Conservation (phyloP, 1,140 invertebrate species). For the Solen grandis region DNA sequence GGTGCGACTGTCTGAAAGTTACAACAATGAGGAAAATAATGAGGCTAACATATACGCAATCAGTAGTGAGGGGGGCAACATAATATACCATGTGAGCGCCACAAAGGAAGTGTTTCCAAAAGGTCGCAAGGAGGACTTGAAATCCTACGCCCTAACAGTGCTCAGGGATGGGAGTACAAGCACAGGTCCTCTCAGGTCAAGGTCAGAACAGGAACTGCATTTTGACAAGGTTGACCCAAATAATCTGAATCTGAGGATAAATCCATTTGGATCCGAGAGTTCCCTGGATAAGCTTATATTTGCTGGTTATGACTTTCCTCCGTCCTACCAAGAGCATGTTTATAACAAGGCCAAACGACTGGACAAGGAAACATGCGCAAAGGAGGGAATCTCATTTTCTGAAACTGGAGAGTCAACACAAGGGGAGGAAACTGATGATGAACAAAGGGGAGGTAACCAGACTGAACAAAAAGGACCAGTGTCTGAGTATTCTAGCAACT, state of each 20-base stretch:
- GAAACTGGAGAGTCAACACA: slow-evolving; percentile 57
- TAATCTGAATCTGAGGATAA: slow-evolving; percentile 76
- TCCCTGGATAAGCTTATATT: slow-evolving; percentile 75
- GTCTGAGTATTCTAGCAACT: slow-evolving; percentile 2
- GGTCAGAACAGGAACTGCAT: slow-evolving; percentile 73
- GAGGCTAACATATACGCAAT: slow-evolving; percentile 91
- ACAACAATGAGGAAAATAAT: slow-evolving; percentile 69
- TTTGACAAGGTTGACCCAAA: slow-evolving; percentile 77
- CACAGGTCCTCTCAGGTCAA: slow-evolving; percentile 63
- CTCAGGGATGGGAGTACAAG: slow-evolving; percentile 69
- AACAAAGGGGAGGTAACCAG: slow-evolving; percentile 45
- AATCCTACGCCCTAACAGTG: slow-evolving; percentile 74
- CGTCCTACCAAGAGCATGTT: slow-evolving; percentile 56
- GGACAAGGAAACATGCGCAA: slow-evolving; percentile 76
- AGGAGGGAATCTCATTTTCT: slow-evolving; percentile 79
- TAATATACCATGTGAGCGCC: slow-evolving; percentile 90
- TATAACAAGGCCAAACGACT: slow-evolving; percentile 70
- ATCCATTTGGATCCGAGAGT: slow-evolving; percentile 79
- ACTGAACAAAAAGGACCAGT: slow-evolving; percentile 20
- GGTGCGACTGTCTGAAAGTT: slow-evolving; percentile 76
- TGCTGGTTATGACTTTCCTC: slow-evolving; percentile 70
- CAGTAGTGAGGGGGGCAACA: slow-evolving; percentile 91
- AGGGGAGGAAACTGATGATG: slow-evolving; percentile 58
- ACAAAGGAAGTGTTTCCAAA: slow-evolving; percentile 68
- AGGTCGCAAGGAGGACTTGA: slow-evolving; percentile 70